Evolutionary conservation across 2,113 vertebrate species (phyloP).

Genomic region (Neopipo cinnamomea): DNA sequence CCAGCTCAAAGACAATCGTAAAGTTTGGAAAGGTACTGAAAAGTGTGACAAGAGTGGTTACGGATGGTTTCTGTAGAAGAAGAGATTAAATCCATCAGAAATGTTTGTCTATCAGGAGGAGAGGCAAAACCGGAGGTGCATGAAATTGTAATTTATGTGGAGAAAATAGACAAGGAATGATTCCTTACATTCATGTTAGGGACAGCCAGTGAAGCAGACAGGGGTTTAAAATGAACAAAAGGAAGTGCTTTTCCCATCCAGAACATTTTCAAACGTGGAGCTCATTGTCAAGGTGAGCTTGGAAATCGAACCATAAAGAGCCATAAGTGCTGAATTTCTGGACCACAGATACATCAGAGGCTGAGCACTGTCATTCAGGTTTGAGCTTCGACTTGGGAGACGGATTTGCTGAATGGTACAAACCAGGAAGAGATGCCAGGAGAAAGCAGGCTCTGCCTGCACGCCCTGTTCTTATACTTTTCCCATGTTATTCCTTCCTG

Average conservation of each 20-base stretch:
- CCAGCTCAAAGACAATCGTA: neutral
- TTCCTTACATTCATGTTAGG: neutral
- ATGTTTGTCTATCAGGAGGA: neutral
- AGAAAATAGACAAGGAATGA: neutral
- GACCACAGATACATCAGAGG: neutral
- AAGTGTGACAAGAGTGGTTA: neutral
- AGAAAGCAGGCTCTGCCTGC: neutral
- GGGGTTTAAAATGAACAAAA: neutral
- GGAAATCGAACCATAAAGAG: neutral
- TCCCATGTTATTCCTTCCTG: neutral
- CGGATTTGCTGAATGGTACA: neutral
- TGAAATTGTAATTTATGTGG: neutral
- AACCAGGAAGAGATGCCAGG: neutral
- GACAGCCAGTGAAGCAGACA: neutral
- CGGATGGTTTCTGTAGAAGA: neutral
- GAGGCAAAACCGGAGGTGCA: neutral
- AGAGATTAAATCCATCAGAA: neutral
- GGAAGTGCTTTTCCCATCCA: neutral
- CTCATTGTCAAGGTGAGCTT: neutral
- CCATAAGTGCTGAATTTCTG: neutral
- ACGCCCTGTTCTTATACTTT: neutral
- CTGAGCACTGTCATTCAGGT: neutral
- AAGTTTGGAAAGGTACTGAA: neutral
- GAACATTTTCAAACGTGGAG: neutral
- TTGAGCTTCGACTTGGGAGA: neutral